phyloP scores from a whole-genome alignment of 2,888 invertebrate species.

The Diachrysia chrysitis region DNA sequence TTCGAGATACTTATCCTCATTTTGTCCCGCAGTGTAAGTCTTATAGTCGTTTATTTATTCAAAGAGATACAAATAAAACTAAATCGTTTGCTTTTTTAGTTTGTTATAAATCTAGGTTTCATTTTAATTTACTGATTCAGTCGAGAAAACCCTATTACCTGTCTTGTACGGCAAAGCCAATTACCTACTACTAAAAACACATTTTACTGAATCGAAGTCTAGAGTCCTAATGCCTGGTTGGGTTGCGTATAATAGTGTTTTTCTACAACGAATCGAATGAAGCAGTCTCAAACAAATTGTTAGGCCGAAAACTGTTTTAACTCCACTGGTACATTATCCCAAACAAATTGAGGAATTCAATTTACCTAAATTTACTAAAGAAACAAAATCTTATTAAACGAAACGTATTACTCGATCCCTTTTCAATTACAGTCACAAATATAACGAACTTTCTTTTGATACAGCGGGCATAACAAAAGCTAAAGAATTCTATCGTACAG shows the following conservation, averaged over 20 bases:
- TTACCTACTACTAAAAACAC: neutral
- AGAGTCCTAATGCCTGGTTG: neutral
- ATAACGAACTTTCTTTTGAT: slow-evolving; percentile 8
- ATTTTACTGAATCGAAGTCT: neutral
- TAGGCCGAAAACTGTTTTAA: neutral
- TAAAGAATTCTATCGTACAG: neutral
- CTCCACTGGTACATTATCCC: neutral
- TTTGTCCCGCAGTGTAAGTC: slow-evolving; percentile 33
- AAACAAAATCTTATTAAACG: slow-evolving; percentile 3
- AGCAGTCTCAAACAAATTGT: neutral
- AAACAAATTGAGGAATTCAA: slow-evolving; percentile 4
- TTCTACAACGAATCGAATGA: neutral
- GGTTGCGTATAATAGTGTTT: neutral
- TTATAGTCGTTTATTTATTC: slow-evolving; percentile 16
- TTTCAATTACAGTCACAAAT: slow-evolving; percentile 6
- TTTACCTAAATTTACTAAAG: neutral
- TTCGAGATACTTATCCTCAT: slow-evolving; percentile 31
- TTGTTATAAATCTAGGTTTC: slow-evolving; percentile 7
- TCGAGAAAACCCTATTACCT: neutral
- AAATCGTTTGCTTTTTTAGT: slow-evolving; percentile 21
- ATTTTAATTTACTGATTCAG: neutral
- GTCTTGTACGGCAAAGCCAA: neutral
- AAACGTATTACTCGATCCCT: neutral
- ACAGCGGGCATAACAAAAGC: slow-evolving; percentile 6
- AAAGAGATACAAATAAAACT: slow-evolving; percentile 37